Evolutionary conservation across 1,140 invertebrate species (phyloP), one percentile per base, ranked within the genome.

Genomic region (Drosophila pseudoananassae): DNA sequence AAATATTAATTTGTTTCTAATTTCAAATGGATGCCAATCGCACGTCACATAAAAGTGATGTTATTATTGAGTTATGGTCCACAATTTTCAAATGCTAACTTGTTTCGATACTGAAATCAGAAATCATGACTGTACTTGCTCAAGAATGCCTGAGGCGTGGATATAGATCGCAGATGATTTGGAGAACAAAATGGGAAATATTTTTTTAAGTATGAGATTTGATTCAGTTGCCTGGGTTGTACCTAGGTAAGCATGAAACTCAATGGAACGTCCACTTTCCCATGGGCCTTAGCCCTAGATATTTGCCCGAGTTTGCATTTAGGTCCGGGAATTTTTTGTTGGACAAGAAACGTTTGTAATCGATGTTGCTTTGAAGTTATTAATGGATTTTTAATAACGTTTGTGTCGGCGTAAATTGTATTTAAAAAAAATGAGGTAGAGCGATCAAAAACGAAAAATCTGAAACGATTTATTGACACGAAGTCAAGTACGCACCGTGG

Each of bases 301-400:
- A 27, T 7, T 27, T 27, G 25, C 5, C 25, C 25, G 25, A 27
- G 25, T 27, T 27, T 7, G 6, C 4, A 40, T 40, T 38, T 31
- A 27, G 14, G 46, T 51, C 15, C 36, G 29, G 23, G 53, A 46
- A 53, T 33, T 58, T 15, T 36, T 9, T 51, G 29, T 65, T 33
- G 40, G 23, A 27, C 43, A 31, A 73, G 64, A 76, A 76, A 72
- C 58, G 29, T 12, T 54, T 70, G 71, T 76, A 84, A 80, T 84
- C 81, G 81, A 81, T 69, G 81, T 54, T 54, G 70, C 73, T 70
- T 54, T 31, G 25, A 73, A 73, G 72, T 85, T 85, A 90, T 90
- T 90, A 90, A 90, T 90, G 85, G 87, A 85, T 81, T 90, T 90
- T 90, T 90, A 90, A 90, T 90, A 90, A 90, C 81, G 81, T 80